These are phyloP conservation scores for Macrosoma leucophasiata DNA, from an alignment of 2,888 invertebrate species.

Conservation along the genomic window DNA sequence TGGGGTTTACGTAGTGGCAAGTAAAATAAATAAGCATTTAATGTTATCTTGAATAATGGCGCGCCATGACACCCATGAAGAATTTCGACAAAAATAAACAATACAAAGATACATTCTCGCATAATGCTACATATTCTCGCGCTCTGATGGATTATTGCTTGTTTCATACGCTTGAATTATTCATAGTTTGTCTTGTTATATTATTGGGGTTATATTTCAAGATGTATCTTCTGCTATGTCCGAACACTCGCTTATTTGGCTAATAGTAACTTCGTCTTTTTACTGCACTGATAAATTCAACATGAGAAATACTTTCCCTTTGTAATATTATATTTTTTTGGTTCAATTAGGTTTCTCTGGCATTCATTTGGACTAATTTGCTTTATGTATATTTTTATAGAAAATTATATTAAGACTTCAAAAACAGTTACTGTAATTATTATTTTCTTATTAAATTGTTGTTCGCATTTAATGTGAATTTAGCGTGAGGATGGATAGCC, in stretches of 20 bases:
- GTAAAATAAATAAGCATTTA: slow-evolving; percentile 26
- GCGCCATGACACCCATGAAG: slow-evolving; percentile 27
- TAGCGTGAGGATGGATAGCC: slow-evolving; percentile 39
- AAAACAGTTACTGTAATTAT: slow-evolving; percentile 21
- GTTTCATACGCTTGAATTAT: slow-evolving; percentile 55
- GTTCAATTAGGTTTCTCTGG: too few relatives aligned
- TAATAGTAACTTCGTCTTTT: too few relatives aligned
- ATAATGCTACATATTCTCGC: slow-evolving; percentile 43
- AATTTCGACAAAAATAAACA: slow-evolving; percentile 21
- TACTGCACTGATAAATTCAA: too few relatives aligned
- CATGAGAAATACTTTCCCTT: too few relatives aligned
- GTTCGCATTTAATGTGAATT: slow-evolving; percentile 35
- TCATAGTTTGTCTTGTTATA: slow-evolving; percentile 57
- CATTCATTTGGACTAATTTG: too few relatives aligned
- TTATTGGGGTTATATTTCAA: slow-evolving; percentile 53
- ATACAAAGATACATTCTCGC: too few relatives aligned
- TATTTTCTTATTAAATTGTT: slow-evolving; percentile 29
- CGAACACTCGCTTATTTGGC: too few relatives aligned
- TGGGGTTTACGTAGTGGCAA: slow-evolving; percentile 8
- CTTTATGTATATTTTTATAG: not conserved
- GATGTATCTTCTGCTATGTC: too few relatives aligned
- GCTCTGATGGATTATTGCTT: slow-evolving; percentile 54
- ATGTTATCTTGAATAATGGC: slow-evolving; percentile 30
- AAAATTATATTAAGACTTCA: slow-evolving; percentile 28
- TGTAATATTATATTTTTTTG: too few relatives aligned